Evolutionary conservation across 2,797 vertebrate species (phyloP).

Genomic region (Chloroceryle inda): DNA sequence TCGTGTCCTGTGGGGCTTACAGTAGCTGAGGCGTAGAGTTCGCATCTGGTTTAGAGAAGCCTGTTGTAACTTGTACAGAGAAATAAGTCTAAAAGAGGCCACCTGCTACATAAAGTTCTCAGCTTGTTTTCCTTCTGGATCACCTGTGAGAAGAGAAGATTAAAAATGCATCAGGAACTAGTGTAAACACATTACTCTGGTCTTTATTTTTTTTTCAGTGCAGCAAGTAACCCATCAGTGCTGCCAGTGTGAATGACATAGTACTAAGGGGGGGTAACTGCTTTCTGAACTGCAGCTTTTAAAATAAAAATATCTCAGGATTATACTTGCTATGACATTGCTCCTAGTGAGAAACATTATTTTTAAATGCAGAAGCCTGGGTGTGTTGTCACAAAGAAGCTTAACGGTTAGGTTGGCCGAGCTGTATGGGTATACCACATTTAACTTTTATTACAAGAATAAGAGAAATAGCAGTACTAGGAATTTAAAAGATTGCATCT

Average conservation of each 20-base stretch:
- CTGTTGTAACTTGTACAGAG: background rate
- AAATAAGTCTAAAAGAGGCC: background rate
- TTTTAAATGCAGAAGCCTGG: background rate
- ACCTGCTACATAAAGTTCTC: background rate
- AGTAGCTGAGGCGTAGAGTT: background rate
- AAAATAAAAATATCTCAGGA: background rate
- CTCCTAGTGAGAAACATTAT: background rate
- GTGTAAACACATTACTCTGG: background rate
- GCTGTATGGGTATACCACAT: background rate
- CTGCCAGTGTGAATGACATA: background rate
- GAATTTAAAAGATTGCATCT: background rate
- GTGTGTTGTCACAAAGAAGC: background rate
- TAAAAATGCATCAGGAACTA: background rate
- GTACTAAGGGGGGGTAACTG: background rate
- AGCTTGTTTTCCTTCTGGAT: background rate
- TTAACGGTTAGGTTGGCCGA: background rate
- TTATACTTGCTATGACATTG: background rate
- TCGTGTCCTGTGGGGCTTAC: fast-evolving
- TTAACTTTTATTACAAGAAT: background rate
- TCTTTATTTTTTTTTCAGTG: background rate
- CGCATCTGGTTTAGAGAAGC: background rate
- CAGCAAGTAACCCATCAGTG: background rate
- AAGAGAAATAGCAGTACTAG: background rate
- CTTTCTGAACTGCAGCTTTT: background rate
- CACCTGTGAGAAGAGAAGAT: background rate